Evolutionary conservation across 2,113 vertebrate species (phyloP), one percentile per base, ranked within the genome.

Genomic region (Pachypanchax playfairii): DNA sequence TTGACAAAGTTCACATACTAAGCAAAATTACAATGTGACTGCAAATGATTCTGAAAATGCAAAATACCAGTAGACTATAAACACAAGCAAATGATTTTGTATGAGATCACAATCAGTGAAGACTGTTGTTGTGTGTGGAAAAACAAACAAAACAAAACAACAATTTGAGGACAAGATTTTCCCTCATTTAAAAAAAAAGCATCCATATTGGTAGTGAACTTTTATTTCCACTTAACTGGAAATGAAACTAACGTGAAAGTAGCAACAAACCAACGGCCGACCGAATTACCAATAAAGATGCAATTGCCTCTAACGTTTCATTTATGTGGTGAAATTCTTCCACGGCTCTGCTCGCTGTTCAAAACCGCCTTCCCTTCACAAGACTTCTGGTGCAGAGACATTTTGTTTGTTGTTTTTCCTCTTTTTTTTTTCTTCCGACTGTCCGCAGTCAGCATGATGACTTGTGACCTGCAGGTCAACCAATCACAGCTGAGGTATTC

Each of bases 21-120:
- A 79, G 80, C 89, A 88, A 91, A 88, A 94, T 92, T 92, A 93
- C 93, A 92, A 94, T 52, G 73, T 84, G 84, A 87, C 75, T 82
- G 85, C 80, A 84, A 82, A 84, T 57, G 80, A 85, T 86, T 88
- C 73, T 66, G 78, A 81, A 79, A 87, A 79, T 81, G 75, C 77
- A 76, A 90, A 90, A 89, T 81, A 89, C 80, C 85, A 85, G 83
- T 69, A 84, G 85, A 88, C 77, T 65, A 85, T 81, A 78, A 91
- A 87, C 83, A 87, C 89, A 89, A 87, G 77, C 68, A 74, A 86
- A 83, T 50, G 70, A 79, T 75, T 89, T 89, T 82, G 84, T 75
- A 77, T 88, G 79, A 87, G 90, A 89, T 84, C 75, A 87, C 87
- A 82, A 83, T 85, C 83, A 82, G 86, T 83, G 79, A 87, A 53